Evolutionary conservation across 2,797 vertebrate species (phyloP), one percentile per base, ranked within the genome.

Genomic region (Naso thynnoides): DNA sequence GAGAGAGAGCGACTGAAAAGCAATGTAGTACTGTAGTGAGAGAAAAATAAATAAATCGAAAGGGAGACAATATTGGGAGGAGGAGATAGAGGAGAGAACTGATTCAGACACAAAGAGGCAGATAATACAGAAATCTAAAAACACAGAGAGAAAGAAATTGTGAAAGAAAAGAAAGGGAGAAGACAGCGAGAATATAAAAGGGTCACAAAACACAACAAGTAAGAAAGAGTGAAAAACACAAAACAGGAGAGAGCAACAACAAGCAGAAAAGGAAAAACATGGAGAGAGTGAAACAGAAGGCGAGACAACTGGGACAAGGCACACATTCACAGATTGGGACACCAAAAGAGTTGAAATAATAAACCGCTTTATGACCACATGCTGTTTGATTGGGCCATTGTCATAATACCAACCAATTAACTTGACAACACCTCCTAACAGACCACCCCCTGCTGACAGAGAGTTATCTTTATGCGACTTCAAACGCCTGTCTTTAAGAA

Each of bases 351-450:
- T 59, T 39, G 11, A 38, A 68, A 76, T 53, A 67, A 26, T 45
- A 19, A 84, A 76, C 63, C 15, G 54, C 36, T 45, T 57, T 76
- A 49, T 50, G 48, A 26, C 57, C 50, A 47, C 70, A 48, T 73
- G 58, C 70, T 78, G 77, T 83, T 78, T 84, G 81, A 90, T 68
- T 76, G 76, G 79, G 63, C 74, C 64, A 79, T 83, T 85, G 77
- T 88, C 83, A 86, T 64, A 82, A 85, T 77, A 90, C 67, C 68
- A 78, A 70, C 57, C 73, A 89, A 91, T 89, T 84, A 86, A 86
- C 73, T 81, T 71, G 74, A 84, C n/a, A 74, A 79, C 82, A 83
- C 62, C 60, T 80, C 58, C 26, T 69, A 62, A 91, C 75, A 80
- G 78, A 73, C 60, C 15, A 49, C 66, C 67, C 81, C 76, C 77